Conservation (phyloP, 2,797 vertebrate genomes). For the Phrynocephalus vlangalii region DNA sequence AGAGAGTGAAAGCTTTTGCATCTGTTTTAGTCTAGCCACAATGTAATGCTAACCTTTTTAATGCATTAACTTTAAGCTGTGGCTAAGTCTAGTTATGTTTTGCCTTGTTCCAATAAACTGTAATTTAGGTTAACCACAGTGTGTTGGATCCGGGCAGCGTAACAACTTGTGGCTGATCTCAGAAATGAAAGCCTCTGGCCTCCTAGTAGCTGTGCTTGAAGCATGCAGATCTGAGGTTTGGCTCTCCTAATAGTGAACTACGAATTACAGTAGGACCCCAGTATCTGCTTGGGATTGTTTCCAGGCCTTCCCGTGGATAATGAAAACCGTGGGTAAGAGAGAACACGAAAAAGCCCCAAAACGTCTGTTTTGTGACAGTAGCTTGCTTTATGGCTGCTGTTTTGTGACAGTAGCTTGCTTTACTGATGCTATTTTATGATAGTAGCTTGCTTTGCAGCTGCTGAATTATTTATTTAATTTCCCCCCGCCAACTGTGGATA, state of each 20-base stretch:
- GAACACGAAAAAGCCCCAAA: no score
- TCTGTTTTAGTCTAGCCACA: neutral
- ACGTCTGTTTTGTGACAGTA: no score
- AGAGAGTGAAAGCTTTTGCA: neutral
- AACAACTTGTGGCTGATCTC: neutral
- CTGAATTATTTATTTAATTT: no score
- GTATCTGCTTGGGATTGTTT: no score
- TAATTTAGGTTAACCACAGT: neutral
- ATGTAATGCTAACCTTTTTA: neutral
- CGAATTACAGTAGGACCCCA: no score
- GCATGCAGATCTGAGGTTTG: neutral
- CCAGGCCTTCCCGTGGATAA: no score
- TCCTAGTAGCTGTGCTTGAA: neutral
- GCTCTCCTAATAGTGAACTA: neutral
- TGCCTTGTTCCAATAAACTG: neutral
- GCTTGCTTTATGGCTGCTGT: no score
- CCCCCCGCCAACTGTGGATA: no score
- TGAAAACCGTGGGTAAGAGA: no score
- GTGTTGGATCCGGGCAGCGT: neutral
- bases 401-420: no score
- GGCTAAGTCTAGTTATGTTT: neutral
- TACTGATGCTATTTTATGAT: no score
- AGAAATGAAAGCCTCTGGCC: neutral
- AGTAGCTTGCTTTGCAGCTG: no score
- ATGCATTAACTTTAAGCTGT: neutral